Conservation (phyloP, 2,797 vertebrate species). For the Sebastolobus altivelis region DNA sequence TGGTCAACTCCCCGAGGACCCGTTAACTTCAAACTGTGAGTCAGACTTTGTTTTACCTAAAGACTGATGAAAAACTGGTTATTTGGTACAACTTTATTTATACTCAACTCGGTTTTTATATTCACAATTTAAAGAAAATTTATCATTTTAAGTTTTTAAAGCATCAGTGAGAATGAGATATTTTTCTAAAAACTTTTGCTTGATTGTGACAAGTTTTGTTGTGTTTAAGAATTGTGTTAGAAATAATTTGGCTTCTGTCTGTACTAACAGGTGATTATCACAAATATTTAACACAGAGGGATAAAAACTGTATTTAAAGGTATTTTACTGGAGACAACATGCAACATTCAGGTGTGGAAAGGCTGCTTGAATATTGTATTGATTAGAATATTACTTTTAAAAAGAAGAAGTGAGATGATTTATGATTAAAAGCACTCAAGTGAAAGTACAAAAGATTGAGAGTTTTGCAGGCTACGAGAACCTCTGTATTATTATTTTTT, state of each 20-base stretch:
- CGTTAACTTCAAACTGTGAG: slow-evolving; percentile 53
- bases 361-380: neutral
- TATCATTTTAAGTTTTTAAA: neutral
- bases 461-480: neutral
- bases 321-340: neutral
- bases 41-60: neutral
- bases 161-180: neutral
- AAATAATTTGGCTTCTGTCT: neutral
- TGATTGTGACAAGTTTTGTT: neutral
- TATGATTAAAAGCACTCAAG: neutral
- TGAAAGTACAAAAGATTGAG: neutral
- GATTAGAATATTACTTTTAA: neutral
- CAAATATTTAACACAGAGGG: neutral
- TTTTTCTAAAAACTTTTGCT: neutral
- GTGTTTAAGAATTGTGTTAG: neutral
- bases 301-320: neutral
- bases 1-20: slow-evolving; percentile 12
- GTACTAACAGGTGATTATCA: neutral
- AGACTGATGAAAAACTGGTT: neutral
- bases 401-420: neutral
- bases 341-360: neutral
- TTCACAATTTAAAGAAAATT: neutral
- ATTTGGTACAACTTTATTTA: neutral
- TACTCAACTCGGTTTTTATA: neutral
- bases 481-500: neutral